phyloP scores from a whole-genome alignment of 2,797 vertebrate species.

The Liasis olivaceus region DNA sequence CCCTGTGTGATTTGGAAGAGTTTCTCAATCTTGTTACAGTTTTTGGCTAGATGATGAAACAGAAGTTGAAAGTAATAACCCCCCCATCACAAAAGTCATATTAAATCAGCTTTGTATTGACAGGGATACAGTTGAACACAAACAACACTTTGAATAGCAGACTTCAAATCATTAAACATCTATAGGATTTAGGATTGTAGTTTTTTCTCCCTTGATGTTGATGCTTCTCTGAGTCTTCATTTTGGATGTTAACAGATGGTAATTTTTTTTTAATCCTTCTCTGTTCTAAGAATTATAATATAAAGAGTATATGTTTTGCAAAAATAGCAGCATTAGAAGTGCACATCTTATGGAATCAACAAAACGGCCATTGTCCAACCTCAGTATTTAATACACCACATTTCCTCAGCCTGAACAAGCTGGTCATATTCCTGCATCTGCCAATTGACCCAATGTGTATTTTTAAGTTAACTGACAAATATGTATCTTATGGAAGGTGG shows the following conservation, averaged over 20 bases:
- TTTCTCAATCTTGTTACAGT: too few species aligned
- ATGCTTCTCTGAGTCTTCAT: not conserved
- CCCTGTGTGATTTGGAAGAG: too few species aligned
- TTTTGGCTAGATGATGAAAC: not conserved
- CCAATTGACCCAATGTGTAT: not conserved
- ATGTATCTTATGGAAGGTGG: not conserved
- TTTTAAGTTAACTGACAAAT: not conserved
- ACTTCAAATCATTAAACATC: not conserved
- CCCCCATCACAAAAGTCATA: not conserved
- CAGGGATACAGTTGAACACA: not conserved
- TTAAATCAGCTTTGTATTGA: not conserved
- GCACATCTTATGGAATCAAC: not conserved
- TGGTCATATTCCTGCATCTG: not conserved
- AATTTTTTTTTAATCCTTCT: not conserved
- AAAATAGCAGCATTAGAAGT: not conserved
- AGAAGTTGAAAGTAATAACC: not conserved
- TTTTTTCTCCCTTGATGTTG: not conserved
- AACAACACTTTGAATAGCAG: not conserved
- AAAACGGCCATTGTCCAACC: not conserved
- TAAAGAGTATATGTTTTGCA: not conserved
- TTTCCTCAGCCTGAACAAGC: not conserved
- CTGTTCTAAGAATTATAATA: not conserved
- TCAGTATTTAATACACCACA: not conserved
- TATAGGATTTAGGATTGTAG: not conserved
- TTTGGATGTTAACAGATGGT: constrained; percentile 3